These are phyloP conservation scores for Cisticola juncidis DNA, from an alignment of 2,113 vertebrate genomes.

Conservation along the genomic window DNA sequence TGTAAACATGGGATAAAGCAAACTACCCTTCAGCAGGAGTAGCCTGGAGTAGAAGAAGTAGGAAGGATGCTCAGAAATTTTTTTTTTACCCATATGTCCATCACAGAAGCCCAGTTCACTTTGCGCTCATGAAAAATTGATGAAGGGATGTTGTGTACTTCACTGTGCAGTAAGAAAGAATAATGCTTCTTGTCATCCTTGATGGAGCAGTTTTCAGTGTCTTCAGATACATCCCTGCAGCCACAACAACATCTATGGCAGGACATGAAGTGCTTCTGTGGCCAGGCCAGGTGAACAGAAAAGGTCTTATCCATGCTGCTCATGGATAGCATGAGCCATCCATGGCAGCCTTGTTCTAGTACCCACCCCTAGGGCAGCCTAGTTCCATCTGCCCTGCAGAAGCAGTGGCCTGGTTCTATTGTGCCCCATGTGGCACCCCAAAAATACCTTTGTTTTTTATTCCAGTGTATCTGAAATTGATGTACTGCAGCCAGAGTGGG, in stretches of 20 bases:
- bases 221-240: background rate
- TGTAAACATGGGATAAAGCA: background rate
- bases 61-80: background rate
- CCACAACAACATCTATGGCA: background rate
- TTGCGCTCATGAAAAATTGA: background rate
- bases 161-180: background rate
- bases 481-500: background rate
- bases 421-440: accelerated
- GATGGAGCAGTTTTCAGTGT: background rate
- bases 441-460: background rate
- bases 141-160: background rate
- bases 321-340: no score
- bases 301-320: background rate
- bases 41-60: background rate
- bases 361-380: background rate
- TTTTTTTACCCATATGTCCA: background rate
- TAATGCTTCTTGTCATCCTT: background rate
- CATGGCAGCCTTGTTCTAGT: background rate
- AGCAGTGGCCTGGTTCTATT: background rate
- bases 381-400: background rate
- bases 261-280: background rate
- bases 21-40: background rate
- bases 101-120: background rate
- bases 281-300: background rate
- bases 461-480: background rate